These are phyloP conservation scores for Drosophila antonietae DNA, from an alignment of 2,888 invertebrate genomes.

Conservation along the genomic window DNA sequence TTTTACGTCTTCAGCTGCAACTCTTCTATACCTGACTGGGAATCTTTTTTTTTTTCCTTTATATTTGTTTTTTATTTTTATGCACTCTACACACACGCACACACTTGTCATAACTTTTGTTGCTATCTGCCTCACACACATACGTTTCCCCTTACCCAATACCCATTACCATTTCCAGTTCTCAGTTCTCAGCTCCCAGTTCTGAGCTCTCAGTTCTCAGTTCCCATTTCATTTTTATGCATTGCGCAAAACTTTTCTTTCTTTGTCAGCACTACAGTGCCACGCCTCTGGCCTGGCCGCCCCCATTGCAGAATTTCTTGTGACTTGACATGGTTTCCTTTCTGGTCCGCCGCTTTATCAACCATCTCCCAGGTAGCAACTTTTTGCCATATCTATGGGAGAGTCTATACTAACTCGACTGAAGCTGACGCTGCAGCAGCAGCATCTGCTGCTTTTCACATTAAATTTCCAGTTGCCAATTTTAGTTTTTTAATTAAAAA, in stretches of 20 bases:
- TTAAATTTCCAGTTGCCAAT: slow-evolving; percentile 56
- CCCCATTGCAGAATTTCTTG: slow-evolving; percentile 62
- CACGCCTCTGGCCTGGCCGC: slow-evolving; percentile 36
- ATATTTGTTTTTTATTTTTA: slow-evolving; percentile 35
- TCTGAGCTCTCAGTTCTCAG: slow-evolving; percentile 24
- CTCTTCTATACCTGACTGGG: slow-evolving; percentile 24
- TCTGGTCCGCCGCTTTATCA: slow-evolving; percentile 40
- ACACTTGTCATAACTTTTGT: slow-evolving; percentile 28
- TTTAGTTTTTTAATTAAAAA: slow-evolving; percentile 63
- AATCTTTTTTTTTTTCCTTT: background rate
- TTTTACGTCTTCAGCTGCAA: slow-evolving; percentile 28
- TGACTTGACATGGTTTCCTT: slow-evolving; percentile 76
- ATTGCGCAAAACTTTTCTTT: slow-evolving; percentile 65
- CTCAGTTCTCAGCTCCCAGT: slow-evolving; percentile 8
- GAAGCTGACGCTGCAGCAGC: background rate
- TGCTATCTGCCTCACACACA: slow-evolving; percentile 30
- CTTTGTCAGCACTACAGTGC: slow-evolving; percentile 48
- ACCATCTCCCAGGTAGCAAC: slow-evolving; percentile 29
- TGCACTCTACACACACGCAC: slow-evolving; percentile 42
- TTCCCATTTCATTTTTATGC: slow-evolving; percentile 49
- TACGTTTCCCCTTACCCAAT: slow-evolving; percentile 25
- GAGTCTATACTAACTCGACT: background rate
- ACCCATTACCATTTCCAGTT: slow-evolving; percentile 18
- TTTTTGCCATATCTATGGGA: slow-evolving; percentile 27
- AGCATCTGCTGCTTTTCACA: slow-evolving; percentile 40